Base-by-base conservation (phyloP, 2,888 invertebrate genomes). In the Cabera pusaria region DNA sequence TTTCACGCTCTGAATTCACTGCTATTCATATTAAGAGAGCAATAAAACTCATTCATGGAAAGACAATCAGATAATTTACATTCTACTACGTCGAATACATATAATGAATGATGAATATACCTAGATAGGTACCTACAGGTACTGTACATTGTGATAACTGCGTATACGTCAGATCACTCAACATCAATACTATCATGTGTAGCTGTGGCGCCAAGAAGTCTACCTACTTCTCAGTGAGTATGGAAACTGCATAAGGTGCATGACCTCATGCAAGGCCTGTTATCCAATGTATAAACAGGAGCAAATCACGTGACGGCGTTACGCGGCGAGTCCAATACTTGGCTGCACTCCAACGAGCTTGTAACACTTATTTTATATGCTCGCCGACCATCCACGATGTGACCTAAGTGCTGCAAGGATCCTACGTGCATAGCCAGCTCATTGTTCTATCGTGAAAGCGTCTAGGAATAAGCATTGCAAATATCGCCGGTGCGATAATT, bases 1-100 rank as follows among this genome's bases (percentile, higher is more conserved):
- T 60, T 73, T 81, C 77, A 77, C 81, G 83, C 79, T 85, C 83
- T 74, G 64, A 77, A 80, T 82, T 80, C 63, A 62, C 54, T 53
- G 33, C 49, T 67, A 69, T 72, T 73, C 68, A 72, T 59, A 59
- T 61, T 59, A 8, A 57, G 54, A 59, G 49, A 45, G 44, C 49
- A 61, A 64, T 68, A 64, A 66, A 66, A 64, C 61, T 71, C 78
- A 76, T 77, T 79, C 72, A 72, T 63, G 36, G 32, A 42, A 41
- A 18, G 19, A 29, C 32, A 40, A 37, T 33, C 34, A 59, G 64
- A 68, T 73, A 68, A 73, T 67, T 64, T 58, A 60, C 47, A n/a
- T n/a, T n/a, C n/a, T n/a, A n/a, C n/a, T n/a, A n/a, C n/a, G n/a
- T n/a, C n/a, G n/a, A n/a, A n/a, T 46, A 56, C 64, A 65, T 65